These are phyloP conservation scores for Maconellicoccus hirsutus DNA, from an alignment of 1,140 invertebrate genomes.

Conservation along the genomic window DNA sequence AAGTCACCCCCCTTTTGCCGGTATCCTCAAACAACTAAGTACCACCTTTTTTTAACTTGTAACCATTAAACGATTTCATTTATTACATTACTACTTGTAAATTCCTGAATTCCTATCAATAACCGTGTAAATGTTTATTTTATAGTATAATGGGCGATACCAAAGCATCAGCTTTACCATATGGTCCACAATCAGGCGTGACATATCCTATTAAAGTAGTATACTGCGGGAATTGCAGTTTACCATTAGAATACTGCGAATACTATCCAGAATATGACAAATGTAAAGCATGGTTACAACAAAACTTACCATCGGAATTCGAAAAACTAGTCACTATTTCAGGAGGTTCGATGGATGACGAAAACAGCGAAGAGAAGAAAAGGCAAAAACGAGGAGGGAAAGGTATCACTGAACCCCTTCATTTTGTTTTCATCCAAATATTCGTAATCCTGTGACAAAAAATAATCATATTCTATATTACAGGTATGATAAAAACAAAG, in stretches of 20 bases:
- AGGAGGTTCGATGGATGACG: conserved; percentile 36
- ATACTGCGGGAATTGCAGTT: conserved; percentile 90
- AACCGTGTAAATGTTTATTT: neutral
- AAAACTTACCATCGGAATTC: conserved; percentile 85
- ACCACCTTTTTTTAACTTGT: too few species aligned
- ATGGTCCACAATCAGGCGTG: neutral
- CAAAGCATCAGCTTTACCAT: neutral
- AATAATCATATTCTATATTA: neutral
- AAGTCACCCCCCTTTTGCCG: too few species aligned
- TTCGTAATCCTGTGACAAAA: too few species aligned
- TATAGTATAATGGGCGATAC: neutral
- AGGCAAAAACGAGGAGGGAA: conserved; percentile 71
- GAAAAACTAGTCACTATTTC: conserved; percentile 49
- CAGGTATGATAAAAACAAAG: conserved; percentile 51
- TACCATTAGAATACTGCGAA: conserved; percentile 96
- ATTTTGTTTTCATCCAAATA: neutral
- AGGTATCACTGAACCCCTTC: conserved; percentile 35
- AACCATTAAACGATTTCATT: too few species aligned
- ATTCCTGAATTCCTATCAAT: too few species aligned
- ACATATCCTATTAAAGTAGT: conserved; percentile 49
- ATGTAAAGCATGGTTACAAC: conserved; percentile 93
- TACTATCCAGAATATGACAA: conserved; percentile 96
- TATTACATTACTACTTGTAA: too few species aligned
- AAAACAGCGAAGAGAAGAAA: conserved; percentile 73
- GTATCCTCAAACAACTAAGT: too few species aligned